Evolutionary conservation across 1,140 invertebrate species (phyloP).

Genomic region (Myzus persicae): DNA sequence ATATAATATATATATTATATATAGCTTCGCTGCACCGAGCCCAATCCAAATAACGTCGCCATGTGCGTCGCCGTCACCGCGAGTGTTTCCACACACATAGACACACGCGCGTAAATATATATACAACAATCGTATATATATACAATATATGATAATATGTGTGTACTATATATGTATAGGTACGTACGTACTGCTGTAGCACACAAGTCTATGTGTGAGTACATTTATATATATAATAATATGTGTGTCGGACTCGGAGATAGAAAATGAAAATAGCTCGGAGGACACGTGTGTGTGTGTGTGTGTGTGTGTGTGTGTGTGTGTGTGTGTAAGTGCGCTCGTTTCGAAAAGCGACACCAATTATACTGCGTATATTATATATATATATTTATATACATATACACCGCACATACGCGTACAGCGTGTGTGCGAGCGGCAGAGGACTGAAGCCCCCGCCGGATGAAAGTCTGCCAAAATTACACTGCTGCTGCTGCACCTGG

Average conservation of each 20-base stretch:
- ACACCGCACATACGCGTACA: not conserved
- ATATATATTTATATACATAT: not conserved
- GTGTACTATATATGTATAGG: too few relatives aligned
- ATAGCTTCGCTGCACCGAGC: not conserved
- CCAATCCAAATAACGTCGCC: constrained; percentile 9
- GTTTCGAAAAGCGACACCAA: constrained; percentile 29
- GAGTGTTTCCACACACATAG: not conserved
- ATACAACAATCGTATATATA: not conserved
- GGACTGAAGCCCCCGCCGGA: not conserved
- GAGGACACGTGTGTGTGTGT: not conserved
- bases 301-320: not conserved
- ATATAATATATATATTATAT: not conserved
- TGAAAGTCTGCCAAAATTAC: constrained; percentile 48
- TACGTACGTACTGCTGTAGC: not conserved
- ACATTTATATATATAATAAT: too few relatives aligned
- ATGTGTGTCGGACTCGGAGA: not conserved
- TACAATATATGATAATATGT: not conserved
- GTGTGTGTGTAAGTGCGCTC: not conserved
- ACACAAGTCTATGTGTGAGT: not conserved
- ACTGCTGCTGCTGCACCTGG: not conserved
- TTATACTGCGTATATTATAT: not conserved
- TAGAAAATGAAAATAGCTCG: constrained; percentile 39
- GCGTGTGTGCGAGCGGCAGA: not conserved
- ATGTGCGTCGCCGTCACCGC: constrained; percentile 8
- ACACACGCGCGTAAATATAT: not conserved